Percentiles rank a stretch among this genome's conserved stretches.
Evolutionary conservation across 1,140 invertebrate genomes (phyloP).

Genomic region (Eriocheir sinensis): DNA sequence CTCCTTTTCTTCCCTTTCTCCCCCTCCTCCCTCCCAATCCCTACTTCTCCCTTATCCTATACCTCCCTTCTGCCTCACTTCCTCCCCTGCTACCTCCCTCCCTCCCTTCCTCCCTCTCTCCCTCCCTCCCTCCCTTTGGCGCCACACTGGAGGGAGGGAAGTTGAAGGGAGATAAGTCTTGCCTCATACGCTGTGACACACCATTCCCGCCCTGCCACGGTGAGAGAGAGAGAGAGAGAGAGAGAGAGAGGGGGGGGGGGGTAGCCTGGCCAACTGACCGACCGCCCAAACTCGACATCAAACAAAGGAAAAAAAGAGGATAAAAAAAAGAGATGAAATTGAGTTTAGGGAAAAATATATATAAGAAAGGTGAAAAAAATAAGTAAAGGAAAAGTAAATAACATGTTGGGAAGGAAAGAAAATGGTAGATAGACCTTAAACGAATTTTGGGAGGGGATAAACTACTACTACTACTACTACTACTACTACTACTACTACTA

Average conservation of each 20-base stretch:
- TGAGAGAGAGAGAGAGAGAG: slow-evolving; percentile 59
- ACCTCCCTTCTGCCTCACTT: too few relatives aligned
- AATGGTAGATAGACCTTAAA: too few relatives aligned
- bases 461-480: background rate
- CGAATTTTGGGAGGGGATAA: too few relatives aligned
- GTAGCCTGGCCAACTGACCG: background rate
- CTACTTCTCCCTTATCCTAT: background rate
- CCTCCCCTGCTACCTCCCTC: background rate
- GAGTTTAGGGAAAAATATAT: too few relatives aligned
- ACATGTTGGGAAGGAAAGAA: background rate
- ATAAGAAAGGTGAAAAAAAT: background rate
- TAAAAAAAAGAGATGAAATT: background rate
- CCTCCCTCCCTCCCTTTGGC: background rate
- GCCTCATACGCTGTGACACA: background rate
- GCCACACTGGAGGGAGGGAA: background rate
- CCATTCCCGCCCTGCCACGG: background rate
- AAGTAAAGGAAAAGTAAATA: background rate
- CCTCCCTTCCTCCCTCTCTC: background rate
- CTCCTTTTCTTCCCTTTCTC: background rate
- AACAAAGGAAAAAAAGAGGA: background rate
- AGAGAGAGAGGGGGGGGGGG: slow-evolving; percentile 36
- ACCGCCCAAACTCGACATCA: too few relatives aligned
- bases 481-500: background rate
- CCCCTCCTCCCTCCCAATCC: background rate
- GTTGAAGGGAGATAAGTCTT: background rate